Percentiles rank a stretch among this genome's conserved stretches.
Conservation (phyloP, 2,888 invertebrate genomes). For the Taenaris catops region DNA sequence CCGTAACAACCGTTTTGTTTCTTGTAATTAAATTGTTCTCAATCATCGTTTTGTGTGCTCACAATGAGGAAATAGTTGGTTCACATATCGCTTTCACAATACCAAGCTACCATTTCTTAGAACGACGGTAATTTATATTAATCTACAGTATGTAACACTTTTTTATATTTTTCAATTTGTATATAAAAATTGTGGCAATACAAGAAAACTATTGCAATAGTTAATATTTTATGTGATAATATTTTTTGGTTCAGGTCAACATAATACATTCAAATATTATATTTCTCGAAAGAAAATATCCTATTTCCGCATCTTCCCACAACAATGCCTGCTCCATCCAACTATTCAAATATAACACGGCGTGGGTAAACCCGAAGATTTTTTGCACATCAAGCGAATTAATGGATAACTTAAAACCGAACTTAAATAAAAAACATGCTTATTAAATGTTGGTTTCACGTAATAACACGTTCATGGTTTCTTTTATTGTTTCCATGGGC, state of each 20-base stretch:
- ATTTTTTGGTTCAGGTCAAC: slow-evolving; percentile 60
- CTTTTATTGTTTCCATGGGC: slow-evolving; percentile 74
- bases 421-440: slow-evolving; percentile 68
- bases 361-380: slow-evolving; percentile 58
- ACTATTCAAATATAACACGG: slow-evolving; percentile 73
- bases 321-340: slow-evolving; percentile 72
- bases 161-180: too few relatives aligned
- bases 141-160: too few relatives aligned
- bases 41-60: too few relatives aligned
- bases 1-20: too few relatives aligned
- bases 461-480: slow-evolving; percentile 78
- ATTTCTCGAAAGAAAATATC: slow-evolving; percentile 80
- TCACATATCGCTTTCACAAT: too few relatives aligned
- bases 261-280: slow-evolving; percentile 73
- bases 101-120: too few relatives aligned
- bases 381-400: slow-evolving; percentile 69
- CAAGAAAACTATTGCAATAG: slow-evolving; percentile 29
- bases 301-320: slow-evolving; percentile 79
- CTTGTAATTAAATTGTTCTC: too few relatives aligned
- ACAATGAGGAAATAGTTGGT: too few relatives aligned
- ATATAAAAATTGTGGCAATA: too few relatives aligned
- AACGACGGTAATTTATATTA: too few relatives aligned
- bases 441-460: slow-evolving; percentile 78
- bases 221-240: slow-evolving; percentile 10
- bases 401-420: slow-evolving; percentile 77